A percentile compares a stretch with the other conserved stretches of the same genome.
Evolutionary conservation across 2,113 vertebrate species (phyloP).

Genomic region (Pipra filicauda): DNA sequence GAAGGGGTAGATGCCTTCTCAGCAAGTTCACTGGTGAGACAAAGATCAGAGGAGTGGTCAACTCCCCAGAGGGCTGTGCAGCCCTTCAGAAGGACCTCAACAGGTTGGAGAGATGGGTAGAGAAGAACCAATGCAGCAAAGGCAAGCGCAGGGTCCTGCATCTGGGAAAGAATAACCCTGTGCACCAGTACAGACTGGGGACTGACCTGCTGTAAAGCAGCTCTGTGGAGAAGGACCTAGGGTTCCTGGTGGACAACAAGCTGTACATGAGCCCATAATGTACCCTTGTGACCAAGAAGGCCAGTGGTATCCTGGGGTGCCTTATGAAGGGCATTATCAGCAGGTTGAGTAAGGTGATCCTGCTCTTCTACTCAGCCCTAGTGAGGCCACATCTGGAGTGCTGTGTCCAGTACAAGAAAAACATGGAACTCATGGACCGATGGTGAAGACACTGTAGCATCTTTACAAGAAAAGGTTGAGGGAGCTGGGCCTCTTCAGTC

Average conservation of each 20-base stretch:
- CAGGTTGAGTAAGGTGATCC: neutral
- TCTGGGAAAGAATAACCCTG: accelerated
- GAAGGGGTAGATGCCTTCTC: neutral
- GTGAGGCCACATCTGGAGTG: neutral
- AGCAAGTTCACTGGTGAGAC: accelerated
- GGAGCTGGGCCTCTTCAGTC: neutral
- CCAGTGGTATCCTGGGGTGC: accelerated
- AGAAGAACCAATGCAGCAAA: neutral
- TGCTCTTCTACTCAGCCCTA: neutral
- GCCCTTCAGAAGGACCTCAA: neutral
- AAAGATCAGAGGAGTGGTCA: neutral
- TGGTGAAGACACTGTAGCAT: neutral
- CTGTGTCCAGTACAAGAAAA: neutral
- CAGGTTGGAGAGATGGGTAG: neutral
- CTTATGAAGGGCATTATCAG: neutral
- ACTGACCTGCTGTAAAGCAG: accelerated
- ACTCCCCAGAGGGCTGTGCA: neutral
- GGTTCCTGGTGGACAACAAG: neutral
- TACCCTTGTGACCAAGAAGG: neutral
- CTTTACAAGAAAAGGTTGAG: neutral
- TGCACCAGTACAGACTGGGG: neutral
- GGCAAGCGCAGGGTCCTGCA: neutral
- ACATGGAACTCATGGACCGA: neutral
- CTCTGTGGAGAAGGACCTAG: neutral
- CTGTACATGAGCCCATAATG: neutral